Evolutionary conservation across 2,113 vertebrate species (phyloP).

Genomic region (Ptilonorhynchus violaceus): DNA sequence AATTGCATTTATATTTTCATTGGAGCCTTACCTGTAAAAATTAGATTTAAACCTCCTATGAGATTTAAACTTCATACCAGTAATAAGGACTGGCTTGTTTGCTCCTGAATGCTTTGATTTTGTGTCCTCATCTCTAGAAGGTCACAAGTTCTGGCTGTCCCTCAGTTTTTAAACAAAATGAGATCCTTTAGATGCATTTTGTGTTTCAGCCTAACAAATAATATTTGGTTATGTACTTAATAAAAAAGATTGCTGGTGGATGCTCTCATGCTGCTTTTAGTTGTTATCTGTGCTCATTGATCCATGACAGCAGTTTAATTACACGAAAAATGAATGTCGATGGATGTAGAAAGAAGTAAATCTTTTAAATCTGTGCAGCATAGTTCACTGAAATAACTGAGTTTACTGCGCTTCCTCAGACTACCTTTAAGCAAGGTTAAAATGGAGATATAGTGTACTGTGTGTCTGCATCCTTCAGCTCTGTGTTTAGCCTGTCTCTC

Average conservation of each 20-base stretch:
- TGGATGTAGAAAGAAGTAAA: conserved; percentile 2
- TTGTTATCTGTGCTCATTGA: conserved; percentile 9
- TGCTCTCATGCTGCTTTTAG: neutral
- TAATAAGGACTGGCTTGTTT: neutral
- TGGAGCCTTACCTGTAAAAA: neutral
- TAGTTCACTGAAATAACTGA: neutral
- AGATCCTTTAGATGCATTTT: neutral
- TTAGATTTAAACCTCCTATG: neutral
- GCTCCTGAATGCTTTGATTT: neutral
- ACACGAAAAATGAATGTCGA: neutral
- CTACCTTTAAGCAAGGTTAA: neutral
- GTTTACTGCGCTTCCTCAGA: neutral
- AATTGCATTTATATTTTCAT: neutral
- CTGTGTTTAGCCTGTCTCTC: neutral
- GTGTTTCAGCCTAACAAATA: conserved; percentile 1
- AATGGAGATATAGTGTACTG: neutral
- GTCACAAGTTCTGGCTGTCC: neutral
- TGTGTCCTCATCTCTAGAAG: neutral
- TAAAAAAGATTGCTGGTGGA: neutral
- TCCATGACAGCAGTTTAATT: conserved; percentile 37
- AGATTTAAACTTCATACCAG: neutral
- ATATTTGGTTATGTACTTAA: conserved; percentile 30
- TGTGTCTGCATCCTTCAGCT: neutral
- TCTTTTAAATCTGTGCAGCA: neutral
- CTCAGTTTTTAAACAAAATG: neutral